phyloP scores from a whole-genome alignment of 2,888 invertebrate genomes.

The Parnassius orleans region DNA sequence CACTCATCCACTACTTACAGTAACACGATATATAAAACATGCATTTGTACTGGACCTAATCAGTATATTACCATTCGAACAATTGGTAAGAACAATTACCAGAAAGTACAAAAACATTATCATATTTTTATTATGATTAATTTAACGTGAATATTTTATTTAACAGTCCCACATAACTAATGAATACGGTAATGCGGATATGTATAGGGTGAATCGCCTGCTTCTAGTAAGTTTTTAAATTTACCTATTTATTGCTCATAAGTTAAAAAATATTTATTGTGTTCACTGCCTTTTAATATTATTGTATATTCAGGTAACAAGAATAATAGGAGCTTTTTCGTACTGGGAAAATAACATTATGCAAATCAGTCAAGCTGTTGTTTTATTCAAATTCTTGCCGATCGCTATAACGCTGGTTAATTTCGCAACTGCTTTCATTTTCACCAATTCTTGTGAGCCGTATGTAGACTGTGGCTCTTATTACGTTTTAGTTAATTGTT shows the following conservation, averaged over 20 bases:
- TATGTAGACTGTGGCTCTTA: slow-evolving; percentile 33
- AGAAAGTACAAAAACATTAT: no score
- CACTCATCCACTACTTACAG: slow-evolving; percentile 68
- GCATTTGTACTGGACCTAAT: slow-evolving; percentile 64
- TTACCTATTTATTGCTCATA: neutral
- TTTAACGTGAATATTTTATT: neutral
- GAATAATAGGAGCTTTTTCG: slow-evolving; percentile 61
- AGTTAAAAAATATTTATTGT: slow-evolving; percentile 3
- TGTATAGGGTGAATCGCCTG: slow-evolving; percentile 64
- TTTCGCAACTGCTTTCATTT: slow-evolving; percentile 60
- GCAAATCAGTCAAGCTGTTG: slow-evolving; percentile 57
- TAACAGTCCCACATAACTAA: slow-evolving; percentile 61
- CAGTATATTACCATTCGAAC: slow-evolving; percentile 66
- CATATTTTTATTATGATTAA: no score
- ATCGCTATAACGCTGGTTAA: slow-evolving; percentile 62
- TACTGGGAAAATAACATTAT: slow-evolving; percentile 70
- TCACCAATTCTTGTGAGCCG: slow-evolving; percentile 52
- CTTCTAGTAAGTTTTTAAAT: slow-evolving; percentile 56
- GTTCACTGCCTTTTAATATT: neutral
- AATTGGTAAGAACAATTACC: slow-evolving; percentile 47
- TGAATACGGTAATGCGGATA: slow-evolving; percentile 55
- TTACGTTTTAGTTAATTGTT: slow-evolving; percentile 54
- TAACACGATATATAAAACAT: slow-evolving; percentile 60
- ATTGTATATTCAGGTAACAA: slow-evolving; percentile 50
- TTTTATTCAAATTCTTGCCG: slow-evolving; percentile 65